These are phyloP conservation scores for Rhodeus uyekii DNA, from an alignment of 2,797 vertebrate species.

Conservation along the genomic window DNA sequence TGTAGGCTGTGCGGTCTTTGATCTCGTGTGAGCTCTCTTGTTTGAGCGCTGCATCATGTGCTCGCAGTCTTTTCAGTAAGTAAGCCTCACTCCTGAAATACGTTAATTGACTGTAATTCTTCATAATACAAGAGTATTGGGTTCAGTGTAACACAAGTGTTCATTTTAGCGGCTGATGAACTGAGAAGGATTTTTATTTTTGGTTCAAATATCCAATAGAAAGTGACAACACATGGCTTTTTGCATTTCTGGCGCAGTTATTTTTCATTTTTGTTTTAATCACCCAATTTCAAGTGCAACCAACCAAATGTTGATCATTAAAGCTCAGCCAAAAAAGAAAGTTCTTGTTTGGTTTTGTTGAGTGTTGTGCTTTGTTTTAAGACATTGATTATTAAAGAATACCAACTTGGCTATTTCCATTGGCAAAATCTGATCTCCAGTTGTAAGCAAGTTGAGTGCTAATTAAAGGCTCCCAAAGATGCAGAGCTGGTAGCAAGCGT, in stretches of 20 bases:
- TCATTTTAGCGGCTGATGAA: not conserved
- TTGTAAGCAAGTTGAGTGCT: not conserved
- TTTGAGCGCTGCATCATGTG: not conserved
- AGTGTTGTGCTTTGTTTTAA: not conserved
- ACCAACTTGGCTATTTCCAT: not conserved
- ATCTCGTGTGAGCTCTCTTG: not conserved
- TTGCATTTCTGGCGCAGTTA: not conserved
- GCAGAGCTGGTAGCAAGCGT: not conserved
- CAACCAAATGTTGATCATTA: constrained; percentile 38
- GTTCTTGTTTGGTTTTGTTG: not conserved
- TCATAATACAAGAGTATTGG: not conserved
- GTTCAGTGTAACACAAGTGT: not conserved
- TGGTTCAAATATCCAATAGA: not conserved
- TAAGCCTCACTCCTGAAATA: not conserved
- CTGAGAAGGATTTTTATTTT: not conserved
- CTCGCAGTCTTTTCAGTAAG: not conserved
- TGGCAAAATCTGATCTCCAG: not conserved
- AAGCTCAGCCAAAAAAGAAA: not conserved
- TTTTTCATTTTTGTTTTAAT: not conserved
- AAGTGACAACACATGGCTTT: not conserved
- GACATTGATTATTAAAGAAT: not conserved
- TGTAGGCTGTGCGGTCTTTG: not conserved
- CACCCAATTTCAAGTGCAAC: not conserved
- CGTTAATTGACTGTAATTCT: not conserved
- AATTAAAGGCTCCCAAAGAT: not conserved